Percentiles rank a stretch among this genome's conserved stretches.
phyloP scores from a whole-genome alignment of 2,888 invertebrate genomes.

The Polietes domitor region DNA sequence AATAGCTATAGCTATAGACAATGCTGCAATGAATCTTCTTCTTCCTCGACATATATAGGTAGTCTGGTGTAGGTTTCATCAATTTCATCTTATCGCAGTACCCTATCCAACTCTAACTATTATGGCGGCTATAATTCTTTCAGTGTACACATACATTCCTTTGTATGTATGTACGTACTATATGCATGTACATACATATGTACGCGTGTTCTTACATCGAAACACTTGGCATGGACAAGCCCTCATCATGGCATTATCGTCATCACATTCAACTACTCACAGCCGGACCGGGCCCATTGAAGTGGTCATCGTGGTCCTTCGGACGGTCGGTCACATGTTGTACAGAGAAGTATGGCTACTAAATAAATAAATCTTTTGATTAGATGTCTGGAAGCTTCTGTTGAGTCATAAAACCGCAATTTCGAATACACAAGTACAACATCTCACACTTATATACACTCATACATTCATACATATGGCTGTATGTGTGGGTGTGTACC shows the following conservation, averaged over 20 bases:
- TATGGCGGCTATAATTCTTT: background rate
- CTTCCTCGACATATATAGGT: no score
- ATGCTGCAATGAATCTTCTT: no score
- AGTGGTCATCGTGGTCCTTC: background rate
- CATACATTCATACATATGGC: no score
- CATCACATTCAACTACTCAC: background rate
- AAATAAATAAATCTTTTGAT: conserved; percentile 30
- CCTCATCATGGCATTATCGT: background rate
- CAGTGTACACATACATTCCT: no score
- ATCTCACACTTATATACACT: no score
- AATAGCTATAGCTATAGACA: no score
- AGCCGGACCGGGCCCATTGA: background rate
- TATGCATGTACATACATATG: background rate
- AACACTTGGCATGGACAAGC: conserved; percentile 16
- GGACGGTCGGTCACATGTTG: background rate
- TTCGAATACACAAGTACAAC: background rate
- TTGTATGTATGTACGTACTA: no score
- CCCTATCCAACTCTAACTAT: no score
- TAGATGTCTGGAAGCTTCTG: conserved; percentile 11
- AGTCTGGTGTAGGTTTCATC: no score
- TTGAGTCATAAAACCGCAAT: conserved; percentile 30
- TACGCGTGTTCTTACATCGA: background rate
- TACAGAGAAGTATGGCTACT: conserved; percentile 3
- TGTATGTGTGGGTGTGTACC: no score
- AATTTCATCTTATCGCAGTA: no score